These are phyloP conservation scores for Drosophila kanekoi DNA, from an alignment of 2,888 invertebrate species.

Conservation along the genomic window DNA sequence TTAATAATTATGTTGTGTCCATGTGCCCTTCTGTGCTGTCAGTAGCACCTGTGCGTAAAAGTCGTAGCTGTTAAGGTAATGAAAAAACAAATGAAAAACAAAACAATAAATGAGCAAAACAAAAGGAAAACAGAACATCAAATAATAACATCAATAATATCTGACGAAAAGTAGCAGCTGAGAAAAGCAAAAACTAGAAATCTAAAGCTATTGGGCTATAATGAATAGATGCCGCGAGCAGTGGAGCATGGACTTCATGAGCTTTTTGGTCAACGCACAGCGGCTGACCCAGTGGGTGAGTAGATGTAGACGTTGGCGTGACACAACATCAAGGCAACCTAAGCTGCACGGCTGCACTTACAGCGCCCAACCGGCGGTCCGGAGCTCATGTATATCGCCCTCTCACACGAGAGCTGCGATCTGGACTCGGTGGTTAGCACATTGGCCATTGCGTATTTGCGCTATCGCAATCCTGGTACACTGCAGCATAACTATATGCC, in stretches of 20 bases:
- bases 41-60: neutral
- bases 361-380: constrained; percentile 32
- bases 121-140: neutral
- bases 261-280: constrained; percentile 25
- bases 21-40: neutral
- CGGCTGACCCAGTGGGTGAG: constrained; percentile 46
- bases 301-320: neutral
- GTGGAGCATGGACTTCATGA: constrained; percentile 23
- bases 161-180: constrained; percentile 2
- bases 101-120: neutral
- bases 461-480: constrained; percentile 23
- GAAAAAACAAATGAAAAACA: neutral
- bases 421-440: constrained; percentile 62
- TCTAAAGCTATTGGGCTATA: neutral
- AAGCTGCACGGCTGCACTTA: constrained; percentile 6
- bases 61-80: neutral
- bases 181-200: neutral
- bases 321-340: neutral
- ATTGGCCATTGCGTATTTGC: constrained; percentile 47
- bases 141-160: neutral
- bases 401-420: constrained; percentile 57
- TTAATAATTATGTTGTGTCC: neutral
- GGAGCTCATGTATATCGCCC: constrained; percentile 27
- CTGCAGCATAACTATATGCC: constrained; percentile 38
- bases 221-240: neutral